Base-by-base conservation (phyloP, 2,113 vertebrate species). In the Anguilla rostrata region DNA sequence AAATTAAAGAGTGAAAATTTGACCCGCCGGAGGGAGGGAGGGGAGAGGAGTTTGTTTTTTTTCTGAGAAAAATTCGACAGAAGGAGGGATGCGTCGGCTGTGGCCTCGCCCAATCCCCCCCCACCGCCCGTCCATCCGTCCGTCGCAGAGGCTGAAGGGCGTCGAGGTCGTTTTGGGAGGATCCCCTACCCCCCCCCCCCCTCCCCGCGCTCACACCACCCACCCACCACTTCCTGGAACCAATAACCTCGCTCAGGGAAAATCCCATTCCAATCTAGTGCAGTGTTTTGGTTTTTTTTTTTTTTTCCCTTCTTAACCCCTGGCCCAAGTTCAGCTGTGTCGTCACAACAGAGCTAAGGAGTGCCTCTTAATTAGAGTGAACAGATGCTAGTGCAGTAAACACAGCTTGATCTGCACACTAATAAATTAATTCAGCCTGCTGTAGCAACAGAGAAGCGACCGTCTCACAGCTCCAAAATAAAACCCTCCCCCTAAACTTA, bases 381-480 rank as follows among this genome's bases (percentile, higher is more conserved):
- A 84, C 88, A 88, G 88, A 89, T 91, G 88, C 86, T 88, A 82
- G 84, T 56, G 85, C 71, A 88, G 79, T 82, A 88, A 90, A 90
- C 90, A 88, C 87, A 89, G 87, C 86, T 87, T 91, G 86, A 89
- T 88, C 87, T 84, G 86, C 86, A 84, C 88, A 85, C 87, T 56
- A 89, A 89, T 85, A 89, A 86, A 91, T 84, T 82, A 66, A 66
- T 78, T 86, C 75, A 79, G 88, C 88, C 88, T 57, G 71, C 86
- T 87, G 60, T 49, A 86, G 86, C 39, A 84, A 78, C 78, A 84
- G 53, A 83, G 80, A 88, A 46, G 71, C 84, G 87, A 87, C 84
- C 18, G 63, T 84, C 81, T 86, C 53, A 34, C 63, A 53, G 78
- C 39, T 26, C 43, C 84, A 81, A 40, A 83, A 78, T 86, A 83